Conservation (phyloP, 2,113 vertebrate genomes). For the Hypocryptadius cinnamomeus region DNA sequence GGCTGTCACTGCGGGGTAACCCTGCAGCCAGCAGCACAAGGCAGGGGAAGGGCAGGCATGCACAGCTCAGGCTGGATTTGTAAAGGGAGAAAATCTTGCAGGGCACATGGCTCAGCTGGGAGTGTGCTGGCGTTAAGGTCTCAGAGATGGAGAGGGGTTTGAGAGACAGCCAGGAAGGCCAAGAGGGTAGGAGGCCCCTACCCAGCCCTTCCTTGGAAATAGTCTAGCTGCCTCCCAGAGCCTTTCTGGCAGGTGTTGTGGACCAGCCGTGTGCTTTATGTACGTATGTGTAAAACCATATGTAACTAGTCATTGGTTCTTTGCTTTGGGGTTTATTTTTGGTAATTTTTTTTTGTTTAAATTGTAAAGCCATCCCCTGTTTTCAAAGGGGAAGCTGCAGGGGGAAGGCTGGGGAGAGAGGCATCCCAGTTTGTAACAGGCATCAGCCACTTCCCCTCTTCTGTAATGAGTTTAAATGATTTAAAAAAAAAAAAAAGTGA, state of each 20-base stretch:
- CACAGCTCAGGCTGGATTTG: background rate
- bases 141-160: background rate
- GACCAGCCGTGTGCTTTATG: conserved; percentile 73
- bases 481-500: background rate
- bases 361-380: conserved; percentile 57
- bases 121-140: background rate
- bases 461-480: conserved; percentile 36
- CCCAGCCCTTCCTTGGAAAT: background rate
- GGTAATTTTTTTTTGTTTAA: background rate
- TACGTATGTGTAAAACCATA: conserved; percentile 76
- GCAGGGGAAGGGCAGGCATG: background rate
- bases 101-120: background rate
- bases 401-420: background rate
- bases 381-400: background rate
- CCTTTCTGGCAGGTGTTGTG: background rate
- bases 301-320: conserved; percentile 77
- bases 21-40: background rate
- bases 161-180: background rate
- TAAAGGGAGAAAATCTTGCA: background rate
- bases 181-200: background rate
- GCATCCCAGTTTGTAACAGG: background rate
- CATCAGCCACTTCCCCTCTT: background rate
- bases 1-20: background rate
- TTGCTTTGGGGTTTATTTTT: conserved; percentile 68
- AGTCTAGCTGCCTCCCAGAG: background rate